Percentiles rank a stretch among this genome's conserved stretches.
These are phyloP conservation scores for Glaucidium brasilianum DNA, from an alignment of 2,113 vertebrate genomes.

Conservation along the genomic window DNA sequence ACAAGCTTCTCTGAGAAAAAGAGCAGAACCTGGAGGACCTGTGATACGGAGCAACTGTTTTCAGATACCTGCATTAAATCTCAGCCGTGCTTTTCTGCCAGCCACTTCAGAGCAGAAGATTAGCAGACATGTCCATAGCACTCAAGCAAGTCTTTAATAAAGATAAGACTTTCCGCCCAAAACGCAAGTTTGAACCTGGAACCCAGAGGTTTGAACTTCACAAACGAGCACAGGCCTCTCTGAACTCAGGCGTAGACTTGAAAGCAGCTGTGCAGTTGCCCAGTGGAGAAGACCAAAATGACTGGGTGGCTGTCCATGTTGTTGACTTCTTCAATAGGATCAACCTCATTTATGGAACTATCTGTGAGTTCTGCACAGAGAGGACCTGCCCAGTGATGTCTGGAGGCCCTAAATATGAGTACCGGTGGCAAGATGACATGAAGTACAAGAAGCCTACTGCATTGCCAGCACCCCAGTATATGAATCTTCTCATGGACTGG, in stretches of 20 bases:
- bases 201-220: slow-evolving; percentile 87
- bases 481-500: slow-evolving; percentile 91
- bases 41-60: slow-evolving; percentile 4
- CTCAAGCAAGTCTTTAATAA: slow-evolving; percentile 89
- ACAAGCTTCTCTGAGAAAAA: neutral
- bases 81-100: slow-evolving; percentile 36
- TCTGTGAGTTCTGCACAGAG: slow-evolving; percentile 87
- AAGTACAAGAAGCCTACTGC: slow-evolving; percentile 87
- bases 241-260: slow-evolving; percentile 80
- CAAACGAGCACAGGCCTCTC: slow-evolving; percentile 81
- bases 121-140: slow-evolving; percentile 77
- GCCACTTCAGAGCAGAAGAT: slow-evolving; percentile 6
- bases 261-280: slow-evolving; percentile 81
- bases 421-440: slow-evolving; percentile 85
- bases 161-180: slow-evolving; percentile 87
- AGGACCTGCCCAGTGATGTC: slow-evolving; percentile 86
- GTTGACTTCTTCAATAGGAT: slow-evolving; percentile 90
- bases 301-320: slow-evolving; percentile 87
- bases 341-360: slow-evolving; percentile 87
- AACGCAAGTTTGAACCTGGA: slow-evolving; percentile 86
- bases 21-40: neutral
- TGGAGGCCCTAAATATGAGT: slow-evolving; percentile 85
- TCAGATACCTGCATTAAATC: slow-evolving; percentile 16
- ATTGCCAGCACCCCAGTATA: slow-evolving; percentile 83
- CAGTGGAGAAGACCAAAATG: slow-evolving; percentile 81